Percentiles rank a stretch among this genome's conserved stretches.
Evolutionary conservation across 2,888 invertebrate species (phyloP).

Genomic region (Chalcosyrphus nemorum): DNA sequence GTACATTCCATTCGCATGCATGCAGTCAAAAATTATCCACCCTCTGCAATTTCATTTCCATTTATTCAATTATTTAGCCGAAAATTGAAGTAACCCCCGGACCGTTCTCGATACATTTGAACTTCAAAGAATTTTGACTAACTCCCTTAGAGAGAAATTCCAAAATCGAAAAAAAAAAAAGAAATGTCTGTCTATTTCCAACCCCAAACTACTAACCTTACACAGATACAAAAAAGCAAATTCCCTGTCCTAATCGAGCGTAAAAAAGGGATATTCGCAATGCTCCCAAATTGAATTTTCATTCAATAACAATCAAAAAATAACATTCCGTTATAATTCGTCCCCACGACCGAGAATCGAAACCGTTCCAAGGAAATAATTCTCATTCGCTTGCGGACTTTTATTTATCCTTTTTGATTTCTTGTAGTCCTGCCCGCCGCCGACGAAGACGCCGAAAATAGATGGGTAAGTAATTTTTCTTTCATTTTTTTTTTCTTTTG

Average conservation of each 20-base stretch:
- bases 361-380: constrained; percentile 37
- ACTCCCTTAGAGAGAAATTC: background rate
- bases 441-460: constrained; percentile 35
- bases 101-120: background rate
- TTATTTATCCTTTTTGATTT: constrained; percentile 25
- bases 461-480: constrained; percentile 59
- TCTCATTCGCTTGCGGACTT: constrained; percentile 24
- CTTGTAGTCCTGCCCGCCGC: background rate
- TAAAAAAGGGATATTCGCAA: constrained; percentile 64
- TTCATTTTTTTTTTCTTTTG: background rate
- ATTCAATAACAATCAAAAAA: constrained; percentile 71
- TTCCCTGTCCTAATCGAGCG: constrained; percentile 65
- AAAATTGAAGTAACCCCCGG: background rate
- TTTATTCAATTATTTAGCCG: constrained; percentile 27
- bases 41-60: constrained; percentile 8
- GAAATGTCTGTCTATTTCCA: background rate
- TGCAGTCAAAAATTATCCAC: background rate
- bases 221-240: constrained; percentile 37
- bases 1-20: background rate
- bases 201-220: background rate
- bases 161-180: background rate
- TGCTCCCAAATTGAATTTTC: constrained; percentile 70
- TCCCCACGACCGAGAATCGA: constrained; percentile 16
- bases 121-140: constrained; percentile 29
- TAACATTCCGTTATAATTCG: constrained; percentile 67